Base-by-base conservation (phyloP, 30 jellyfish, hydroid and myxozoan genomes). In the Phacellophora camtschatica region DNA sequence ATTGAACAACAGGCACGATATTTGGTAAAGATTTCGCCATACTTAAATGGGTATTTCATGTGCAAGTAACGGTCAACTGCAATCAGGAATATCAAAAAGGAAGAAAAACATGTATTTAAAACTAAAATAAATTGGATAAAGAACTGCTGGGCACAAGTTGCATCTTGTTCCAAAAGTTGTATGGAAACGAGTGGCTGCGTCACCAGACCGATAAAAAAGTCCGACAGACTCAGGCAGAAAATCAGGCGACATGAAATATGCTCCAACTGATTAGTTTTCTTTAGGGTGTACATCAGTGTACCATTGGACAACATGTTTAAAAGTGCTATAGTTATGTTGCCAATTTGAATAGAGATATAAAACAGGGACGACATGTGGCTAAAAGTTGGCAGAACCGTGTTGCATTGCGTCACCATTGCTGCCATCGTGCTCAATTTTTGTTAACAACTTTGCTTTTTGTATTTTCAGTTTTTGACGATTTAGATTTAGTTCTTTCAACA, bases 11-110 rank as follows among this genome's bases (percentile, higher is more conserved):
- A 37, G 66, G 25, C 12, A 42, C 27, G 39, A 19, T 61, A 50
- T 32, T 19, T 73, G n/a, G 63, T 28, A 74, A 73, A 31, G 35
- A 73, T 33, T 15, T 37, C 18, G 18, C 74, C 25, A 34, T 73
- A 73, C 8, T 55, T 61, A 27, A 10, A 30, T 8, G 54, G 29
- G 22, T 51, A 73, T 16, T 36, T 73, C 74, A 73, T 73, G 64
- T 73, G 86, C 39, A 73, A 13, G 45, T 28, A 73, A 29, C 86
- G 22, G 29, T 73, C 86, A 24, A 49, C 13, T 20, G 86, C 86
- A 30, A 73, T 19, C 0, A 53, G 41, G 2, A 33, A 15, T 20
- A 73, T 51, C 41, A 39, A 50, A 11, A 48, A 8, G 30, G 56
- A 32, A 2, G 86, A 73, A 13, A 56, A 50, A 13, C 55, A 9